Base-by-base conservation (phyloP, 2,797 vertebrate genomes). In the Myotis planiceps region DNA sequence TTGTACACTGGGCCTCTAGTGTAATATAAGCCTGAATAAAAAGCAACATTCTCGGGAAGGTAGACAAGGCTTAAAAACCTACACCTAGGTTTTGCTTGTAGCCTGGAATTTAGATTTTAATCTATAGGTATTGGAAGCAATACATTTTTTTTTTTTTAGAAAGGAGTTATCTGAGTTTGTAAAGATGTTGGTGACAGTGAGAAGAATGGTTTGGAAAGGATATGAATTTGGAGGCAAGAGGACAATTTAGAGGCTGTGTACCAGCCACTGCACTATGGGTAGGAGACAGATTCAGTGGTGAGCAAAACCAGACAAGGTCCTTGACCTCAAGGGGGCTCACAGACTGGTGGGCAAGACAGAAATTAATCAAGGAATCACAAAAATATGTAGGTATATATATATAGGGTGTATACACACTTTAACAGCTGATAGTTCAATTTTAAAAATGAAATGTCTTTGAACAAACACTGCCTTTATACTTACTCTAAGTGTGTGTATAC, bases 51-150 rank as follows among this genome's bases (percentile, higher is more conserved):
- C 47, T 81, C 49, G 58, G 42, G 6, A 49, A 78, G 27, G 29
- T 29, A 45, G 27, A 9, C 71, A 51, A 74, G 47, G 34, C 14
- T 71, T 71, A 69, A 49, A 74, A 55, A 72, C 37, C 9, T 49
- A 49, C 15, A 49, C 47, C 47, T 49, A 49, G 15, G 47, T 49
- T 49, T 16, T 49, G 47, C 47, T 49, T 34, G 10, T 53, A 34
- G 45, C 37, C 74, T 91, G 9, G 39, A 91, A 86, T 93, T 85
- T 51, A 45, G 63, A 80, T 63, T 88, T 86, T 65, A 55, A 78
- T 42, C 82, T 34, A 8, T 5, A 66, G 23, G 18, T 39, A 34
- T 27, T 83, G 29, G 19, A 51, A 71, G 13, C 25, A 12, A 23
- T 39, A 39, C 12, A 15, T 65, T 69, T 80, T 47, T 9, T 13